Percentiles rank a stretch among this genome's conserved stretches.
These are phyloP conservation scores for Chaetodon trifascialis DNA, from an alignment of 2,113 vertebrate genomes.

Conservation along the genomic window DNA sequence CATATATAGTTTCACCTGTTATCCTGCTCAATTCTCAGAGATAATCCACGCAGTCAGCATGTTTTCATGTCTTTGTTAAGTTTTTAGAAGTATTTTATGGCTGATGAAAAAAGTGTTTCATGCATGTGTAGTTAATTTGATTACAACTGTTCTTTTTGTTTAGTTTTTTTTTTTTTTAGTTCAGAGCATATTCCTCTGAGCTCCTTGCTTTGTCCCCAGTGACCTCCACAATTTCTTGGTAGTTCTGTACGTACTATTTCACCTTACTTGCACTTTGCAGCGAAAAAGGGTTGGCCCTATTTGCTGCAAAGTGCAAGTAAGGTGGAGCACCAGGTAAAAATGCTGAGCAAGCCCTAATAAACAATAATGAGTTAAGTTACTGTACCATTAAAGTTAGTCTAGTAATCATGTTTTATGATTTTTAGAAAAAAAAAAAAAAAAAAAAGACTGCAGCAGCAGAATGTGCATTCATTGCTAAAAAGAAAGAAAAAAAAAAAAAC, in stretches of 20 bases:
- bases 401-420: not conserved
- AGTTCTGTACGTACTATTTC: not conserved
- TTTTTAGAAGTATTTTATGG: constrained; percentile 22
- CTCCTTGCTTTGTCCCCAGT: constrained; percentile 29
- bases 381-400: not conserved
- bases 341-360: not conserved
- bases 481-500: not conserved
- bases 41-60: constrained; percentile 67
- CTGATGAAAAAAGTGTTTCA: constrained; percentile 22
- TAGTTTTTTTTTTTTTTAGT: not conserved
- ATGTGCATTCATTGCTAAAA: not conserved
- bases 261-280: not conserved
- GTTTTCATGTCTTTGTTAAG: constrained; percentile 51
- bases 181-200: constrained; percentile 19
- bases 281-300: not conserved
- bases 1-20: constrained; percentile 83
- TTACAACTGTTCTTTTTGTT: constrained; percentile 4
- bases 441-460: not conserved
- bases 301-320: no score
- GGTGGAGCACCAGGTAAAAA: not conserved
- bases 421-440: no score
- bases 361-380: not conserved
- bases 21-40: constrained; percentile 66
- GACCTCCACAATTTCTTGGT: constrained; percentile 8
- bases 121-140: constrained; percentile 35